Evolutionary conservation across 1,140 invertebrate genomes (phyloP).

Genomic region (Argopecten irradians): DNA sequence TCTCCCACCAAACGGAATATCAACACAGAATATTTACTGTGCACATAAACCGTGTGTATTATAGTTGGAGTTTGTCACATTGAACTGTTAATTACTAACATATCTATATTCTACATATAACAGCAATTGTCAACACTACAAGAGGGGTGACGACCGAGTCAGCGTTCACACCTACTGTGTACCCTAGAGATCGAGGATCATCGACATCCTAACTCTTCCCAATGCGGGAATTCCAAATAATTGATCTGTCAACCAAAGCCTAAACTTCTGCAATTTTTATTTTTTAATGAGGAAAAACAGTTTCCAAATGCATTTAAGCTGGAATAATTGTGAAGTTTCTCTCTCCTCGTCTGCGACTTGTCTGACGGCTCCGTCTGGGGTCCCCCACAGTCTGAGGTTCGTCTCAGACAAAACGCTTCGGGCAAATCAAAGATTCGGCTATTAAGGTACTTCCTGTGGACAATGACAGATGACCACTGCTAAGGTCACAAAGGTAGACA

Average conservation of each 20-base stretch:
- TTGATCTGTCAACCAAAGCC: background rate
- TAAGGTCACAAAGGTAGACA: background rate
- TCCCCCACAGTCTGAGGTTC: background rate
- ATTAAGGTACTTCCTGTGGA: background rate
- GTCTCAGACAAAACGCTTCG: background rate
- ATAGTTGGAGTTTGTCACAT: background rate
- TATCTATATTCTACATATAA: background rate
- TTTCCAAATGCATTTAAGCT: conserved; percentile 15
- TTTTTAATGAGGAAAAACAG: conserved; percentile 23
- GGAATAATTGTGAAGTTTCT: conserved; percentile 12
- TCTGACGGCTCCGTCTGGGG: background rate
- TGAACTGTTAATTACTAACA: background rate
- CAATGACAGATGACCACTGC: background rate
- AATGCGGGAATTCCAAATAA: background rate
- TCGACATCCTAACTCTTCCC: no score
- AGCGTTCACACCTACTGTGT: background rate
- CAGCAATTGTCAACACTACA: conserved; percentile 4
- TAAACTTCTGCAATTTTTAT: background rate
- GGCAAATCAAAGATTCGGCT: background rate
- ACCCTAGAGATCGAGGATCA: background rate
- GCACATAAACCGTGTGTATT: background rate
- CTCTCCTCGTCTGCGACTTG: background rate
- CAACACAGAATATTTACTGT: background rate
- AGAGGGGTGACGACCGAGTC: background rate
- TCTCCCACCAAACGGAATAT: background rate